phyloP scores from a whole-genome alignment of 2,797 vertebrate genomes.

The Xenopus petersii region DNA sequence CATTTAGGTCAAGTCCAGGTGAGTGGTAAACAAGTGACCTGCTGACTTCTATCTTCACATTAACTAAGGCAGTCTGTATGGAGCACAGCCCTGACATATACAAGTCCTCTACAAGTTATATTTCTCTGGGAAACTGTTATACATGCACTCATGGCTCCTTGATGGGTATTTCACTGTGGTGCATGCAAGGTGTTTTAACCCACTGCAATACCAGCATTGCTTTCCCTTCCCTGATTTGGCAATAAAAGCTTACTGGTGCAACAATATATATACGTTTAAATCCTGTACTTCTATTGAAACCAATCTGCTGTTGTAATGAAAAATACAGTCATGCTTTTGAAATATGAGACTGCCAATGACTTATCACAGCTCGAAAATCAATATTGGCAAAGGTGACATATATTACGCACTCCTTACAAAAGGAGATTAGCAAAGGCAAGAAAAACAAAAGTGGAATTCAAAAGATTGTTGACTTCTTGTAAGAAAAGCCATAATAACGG shows the following conservation, averaged over 20 bases:
- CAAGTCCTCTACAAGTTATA: constrained; percentile 5
- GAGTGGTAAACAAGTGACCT: background rate
- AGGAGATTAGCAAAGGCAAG: constrained; percentile 15
- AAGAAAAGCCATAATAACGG: constrained; percentile 1
- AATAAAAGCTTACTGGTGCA: constrained; percentile 27
- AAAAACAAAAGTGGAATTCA: constrained; percentile 32
- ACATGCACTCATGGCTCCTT: background rate
- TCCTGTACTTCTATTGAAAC: constrained; percentile 28
- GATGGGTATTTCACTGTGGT: constrained; percentile 14
- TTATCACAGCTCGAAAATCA: constrained; percentile 40
- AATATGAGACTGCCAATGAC: constrained; percentile 36
- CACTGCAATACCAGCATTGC: constrained; percentile 21
- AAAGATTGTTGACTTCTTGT: constrained; percentile 28
- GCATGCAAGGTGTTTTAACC: background rate
- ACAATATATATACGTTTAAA: constrained; percentile 12
- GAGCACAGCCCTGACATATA: background rate
- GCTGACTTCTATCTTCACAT: background rate
- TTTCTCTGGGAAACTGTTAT: constrained; percentile 8
- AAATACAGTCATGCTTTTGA: constrained; percentile 22
- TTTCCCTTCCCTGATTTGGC: constrained; percentile 37
- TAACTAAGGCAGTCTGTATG: background rate
- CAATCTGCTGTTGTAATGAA: constrained; percentile 34
- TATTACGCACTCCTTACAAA: constrained; percentile 24
- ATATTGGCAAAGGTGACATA: constrained; percentile 45
- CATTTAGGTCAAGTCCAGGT: background rate